Percentiles rank a stretch among this genome's conserved stretches.
These are phyloP conservation scores for Leuciscus idus DNA, from an alignment of 2,113 vertebrate species.

Conservation along the genomic window DNA sequence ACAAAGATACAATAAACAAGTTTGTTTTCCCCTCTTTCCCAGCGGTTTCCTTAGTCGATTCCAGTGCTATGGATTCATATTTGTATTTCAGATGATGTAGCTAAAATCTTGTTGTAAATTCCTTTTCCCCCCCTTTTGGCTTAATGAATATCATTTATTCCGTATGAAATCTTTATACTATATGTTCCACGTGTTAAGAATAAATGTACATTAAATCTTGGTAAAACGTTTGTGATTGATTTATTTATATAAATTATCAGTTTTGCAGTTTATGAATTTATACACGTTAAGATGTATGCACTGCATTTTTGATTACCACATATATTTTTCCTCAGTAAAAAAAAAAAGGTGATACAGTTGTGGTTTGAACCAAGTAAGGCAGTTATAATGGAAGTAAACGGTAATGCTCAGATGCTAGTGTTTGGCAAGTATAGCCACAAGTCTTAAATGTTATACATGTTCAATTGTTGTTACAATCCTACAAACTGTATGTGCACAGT, in stretches of 20 bases:
- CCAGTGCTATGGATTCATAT: conserved; percentile 99
- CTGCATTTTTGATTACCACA: not conserved
- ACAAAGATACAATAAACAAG: conserved; percentile 84
- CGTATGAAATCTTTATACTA: conserved; percentile 99
- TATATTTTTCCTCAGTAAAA: not conserved
- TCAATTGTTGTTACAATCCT: not conserved
- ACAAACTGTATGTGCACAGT: not conserved
- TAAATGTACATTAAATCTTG: conserved; percentile 99
- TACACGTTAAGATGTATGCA: not conserved
- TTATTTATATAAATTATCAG: conserved; percentile 72
- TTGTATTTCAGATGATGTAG: conserved; percentile 99
- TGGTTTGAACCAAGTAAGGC: too few relatives aligned
- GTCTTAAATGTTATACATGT: not conserved
- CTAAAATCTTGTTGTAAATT: conserved; percentile 99
- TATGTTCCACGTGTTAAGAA: conserved; percentile 99
- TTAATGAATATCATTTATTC: conserved; percentile 99
- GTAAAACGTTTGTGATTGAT: conserved; percentile 96
- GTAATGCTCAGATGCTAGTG: not conserved
- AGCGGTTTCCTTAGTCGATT: conserved; percentile 47
- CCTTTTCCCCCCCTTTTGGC: conserved; percentile 92
- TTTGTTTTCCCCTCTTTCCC: conserved; percentile 15
- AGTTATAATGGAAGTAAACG: not conserved
- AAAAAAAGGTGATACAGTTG: not conserved
- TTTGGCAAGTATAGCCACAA: not conserved
- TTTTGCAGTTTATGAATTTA: not conserved